A percentile compares a stretch with the other conserved stretches of the same genome.
Conservation (phyloP, 2,797 vertebrate genomes). For the Rhinophrynus dorsalis region DNA sequence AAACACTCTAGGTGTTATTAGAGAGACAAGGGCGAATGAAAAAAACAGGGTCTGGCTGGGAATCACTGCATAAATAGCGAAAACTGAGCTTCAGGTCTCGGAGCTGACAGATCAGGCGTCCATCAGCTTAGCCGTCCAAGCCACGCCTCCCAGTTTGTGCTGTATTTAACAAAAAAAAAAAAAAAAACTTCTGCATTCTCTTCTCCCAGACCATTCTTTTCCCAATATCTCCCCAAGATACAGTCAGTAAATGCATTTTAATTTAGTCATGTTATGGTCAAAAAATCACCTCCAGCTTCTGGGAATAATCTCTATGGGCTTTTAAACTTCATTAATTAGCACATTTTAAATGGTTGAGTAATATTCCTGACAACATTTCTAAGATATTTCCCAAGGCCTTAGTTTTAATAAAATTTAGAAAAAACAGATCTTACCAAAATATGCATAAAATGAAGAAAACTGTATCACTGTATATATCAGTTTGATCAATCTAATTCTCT, state of each 20-base stretch:
- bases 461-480: constrained; percentile 14
- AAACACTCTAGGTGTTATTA: no score
- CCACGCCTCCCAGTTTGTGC: no score
- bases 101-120: no score
- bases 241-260: constrained; percentile 50
- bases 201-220: no score
- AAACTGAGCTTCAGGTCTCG: no score
- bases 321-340: constrained; percentile 76
- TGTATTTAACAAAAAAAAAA: no score
- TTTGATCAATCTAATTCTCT: constrained; percentile 20
- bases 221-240: background rate
- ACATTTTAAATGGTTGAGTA: constrained; percentile 73
- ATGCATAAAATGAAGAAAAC: constrained; percentile 1
- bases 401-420: constrained; percentile 74
- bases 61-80: no score
- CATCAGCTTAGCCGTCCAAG: no score
- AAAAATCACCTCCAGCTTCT: constrained; percentile 46
- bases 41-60: no score
- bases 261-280: constrained; percentile 53
- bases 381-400: constrained; percentile 69
- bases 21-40: no score
- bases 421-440: constrained; percentile 52
- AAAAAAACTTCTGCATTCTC: no score
- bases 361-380: constrained; percentile 65
- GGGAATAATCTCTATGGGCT: constrained; percentile 65